Conservation (phyloP, 2,113 vertebrate genomes). For the Elachura formosa region DNA sequence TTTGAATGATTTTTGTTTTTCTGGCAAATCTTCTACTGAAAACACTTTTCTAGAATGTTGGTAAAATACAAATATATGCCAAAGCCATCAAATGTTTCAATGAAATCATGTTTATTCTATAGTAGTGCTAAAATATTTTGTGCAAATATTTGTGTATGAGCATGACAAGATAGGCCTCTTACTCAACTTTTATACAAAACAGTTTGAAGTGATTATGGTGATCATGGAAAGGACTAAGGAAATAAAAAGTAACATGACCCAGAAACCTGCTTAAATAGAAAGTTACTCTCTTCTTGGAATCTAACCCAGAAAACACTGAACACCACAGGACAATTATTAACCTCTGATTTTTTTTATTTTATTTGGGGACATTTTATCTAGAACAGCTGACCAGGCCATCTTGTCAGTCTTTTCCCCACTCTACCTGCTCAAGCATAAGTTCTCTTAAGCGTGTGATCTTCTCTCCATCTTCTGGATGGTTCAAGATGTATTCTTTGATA, state of each 20-base stretch:
- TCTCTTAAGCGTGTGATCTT: constrained; percentile 93
- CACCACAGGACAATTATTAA: background rate
- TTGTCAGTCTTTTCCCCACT: background rate
- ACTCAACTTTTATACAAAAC: background rate
- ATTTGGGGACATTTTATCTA: background rate
- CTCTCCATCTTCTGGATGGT: constrained; percentile 96
- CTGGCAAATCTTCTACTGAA: background rate
- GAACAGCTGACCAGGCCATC: background rate
- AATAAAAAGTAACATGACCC: background rate
- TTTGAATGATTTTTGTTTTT: background rate
- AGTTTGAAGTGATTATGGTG: background rate
- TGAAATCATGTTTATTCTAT: background rate
- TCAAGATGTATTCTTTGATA: constrained; percentile 92
- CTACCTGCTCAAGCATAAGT: constrained; percentile 97
- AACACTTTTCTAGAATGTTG: background rate
- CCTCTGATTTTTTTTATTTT: background rate
- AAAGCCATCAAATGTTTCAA: background rate
- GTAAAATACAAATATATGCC: background rate
- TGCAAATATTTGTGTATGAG: background rate
- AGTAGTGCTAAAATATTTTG: background rate
- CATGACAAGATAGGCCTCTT: background rate
- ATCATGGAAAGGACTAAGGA: background rate
- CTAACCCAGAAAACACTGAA: background rate
- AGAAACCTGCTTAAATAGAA: background rate
- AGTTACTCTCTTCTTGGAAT: background rate